A percentile compares a stretch with the other conserved stretches of the same genome.
phyloP scores from a whole-genome alignment of 2,888 invertebrate genomes.

The Eristalinus sepulchralis region DNA sequence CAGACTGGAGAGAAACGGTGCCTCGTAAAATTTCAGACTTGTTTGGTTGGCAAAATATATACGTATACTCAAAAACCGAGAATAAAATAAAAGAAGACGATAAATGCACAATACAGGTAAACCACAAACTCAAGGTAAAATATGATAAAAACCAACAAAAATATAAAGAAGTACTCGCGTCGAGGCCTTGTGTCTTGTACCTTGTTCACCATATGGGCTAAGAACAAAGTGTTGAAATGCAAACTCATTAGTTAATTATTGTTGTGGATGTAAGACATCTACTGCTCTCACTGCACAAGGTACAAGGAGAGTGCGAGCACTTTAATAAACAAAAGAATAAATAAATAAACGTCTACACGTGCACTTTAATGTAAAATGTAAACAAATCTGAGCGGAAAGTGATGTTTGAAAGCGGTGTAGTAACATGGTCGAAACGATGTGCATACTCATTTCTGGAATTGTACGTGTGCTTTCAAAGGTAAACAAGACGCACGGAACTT shows the following conservation, averaged over 20 bases:
- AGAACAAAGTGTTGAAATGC: conserved; percentile 57
- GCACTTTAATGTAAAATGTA: conserved; percentile 52
- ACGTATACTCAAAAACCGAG: not conserved
- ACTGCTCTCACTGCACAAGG: not conserved
- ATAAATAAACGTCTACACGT: conserved; percentile 47
- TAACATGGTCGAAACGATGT: conserved; percentile 16
- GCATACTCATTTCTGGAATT: conserved; percentile 9
- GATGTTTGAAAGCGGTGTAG: conserved; percentile 40
- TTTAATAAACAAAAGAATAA: conserved; percentile 35
- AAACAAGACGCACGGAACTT: conserved; percentile 59
- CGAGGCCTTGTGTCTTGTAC: not conserved
- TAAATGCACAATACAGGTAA: conserved; percentile 17
- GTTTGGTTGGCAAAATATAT: conserved; percentile 26
- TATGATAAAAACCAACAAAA: conserved; percentile 51
- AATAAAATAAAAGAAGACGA: not conserved
- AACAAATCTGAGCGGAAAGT: conserved; percentile 62
- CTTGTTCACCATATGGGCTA: conserved; percentile 8
- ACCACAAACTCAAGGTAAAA: conserved; percentile 14
- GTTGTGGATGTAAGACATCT: conserved; percentile 37
- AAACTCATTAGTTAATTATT: conserved; percentile 54
- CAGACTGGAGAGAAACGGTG: not conserved
- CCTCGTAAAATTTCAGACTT: conserved; percentile 5
- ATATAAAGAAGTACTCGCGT: not conserved
- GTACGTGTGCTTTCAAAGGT: conserved; percentile 53
- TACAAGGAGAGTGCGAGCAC: not conserved